Base-by-base conservation (phyloP, 2,888 invertebrate species). In the Pollenia amentaria region DNA sequence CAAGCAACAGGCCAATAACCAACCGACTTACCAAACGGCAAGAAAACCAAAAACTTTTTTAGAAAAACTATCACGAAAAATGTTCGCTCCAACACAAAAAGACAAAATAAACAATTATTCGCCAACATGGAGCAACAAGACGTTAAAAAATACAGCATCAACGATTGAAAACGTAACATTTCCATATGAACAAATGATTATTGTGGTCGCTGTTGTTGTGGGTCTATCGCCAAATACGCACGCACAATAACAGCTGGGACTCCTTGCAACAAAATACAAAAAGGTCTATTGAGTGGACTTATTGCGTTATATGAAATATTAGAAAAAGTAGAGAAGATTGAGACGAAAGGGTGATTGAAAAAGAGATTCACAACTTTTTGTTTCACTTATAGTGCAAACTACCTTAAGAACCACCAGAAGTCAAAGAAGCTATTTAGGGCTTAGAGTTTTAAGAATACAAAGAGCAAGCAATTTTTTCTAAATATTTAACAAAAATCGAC, bases 131-230 rank as follows among this genome's bases (percentile, higher is more conserved):
- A 75, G 55, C n/a, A 69, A 55, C n/a, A 69, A 55, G 29, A 73
- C 16, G 29, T 60, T 57, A 44, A n/a, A 62, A 51, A 40, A 44
- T n/a, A 69, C 29, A 62, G n/a, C 53, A 60, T 57, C 62, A 48
- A 42, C 40, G 42, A 78, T 64, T 81, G 44, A 8, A 67, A 21
- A 57, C 38, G 55, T 46, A 9, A 60, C 55, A 85, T 78, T 84
- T 80, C 62, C 83, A 80, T 83, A 80, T 18, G n/a, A 80, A 73
- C 53, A 77, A 80, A 73, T 72, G 64, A 53, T 72, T 18, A 14
- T 11, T 65, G 29, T 51, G 8, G 40, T 14, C 53, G 60, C 21
- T 48, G 38, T 42, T 72, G 16, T 8, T 62, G 38, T 51, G 10
- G 70, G 12, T 42, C 44, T 29, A 29, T 67, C 21, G 14, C 29